Conservation (phyloP, 2,888 invertebrate species). For the Cynaeus angustus region DNA sequence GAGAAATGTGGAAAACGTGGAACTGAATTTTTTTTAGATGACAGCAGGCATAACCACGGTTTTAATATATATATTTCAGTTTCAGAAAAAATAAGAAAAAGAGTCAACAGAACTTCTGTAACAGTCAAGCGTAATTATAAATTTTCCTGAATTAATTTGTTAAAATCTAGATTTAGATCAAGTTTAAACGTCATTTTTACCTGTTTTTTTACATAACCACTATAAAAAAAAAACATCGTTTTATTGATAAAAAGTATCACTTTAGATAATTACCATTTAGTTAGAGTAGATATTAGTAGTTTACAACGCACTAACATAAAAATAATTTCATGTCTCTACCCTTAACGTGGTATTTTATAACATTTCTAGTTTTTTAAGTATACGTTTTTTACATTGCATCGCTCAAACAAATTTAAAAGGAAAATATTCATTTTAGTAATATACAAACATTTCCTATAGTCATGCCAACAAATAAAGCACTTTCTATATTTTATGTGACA, state of each 20-base stretch:
- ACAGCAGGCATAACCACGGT: conserved; percentile 13
- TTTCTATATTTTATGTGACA: background rate
- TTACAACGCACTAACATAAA: too few relatives aligned
- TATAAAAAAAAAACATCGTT: too few relatives aligned
- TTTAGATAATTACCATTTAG: too few relatives aligned
- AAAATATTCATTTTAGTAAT: conserved; percentile 1
- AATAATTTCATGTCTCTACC: too few relatives aligned
- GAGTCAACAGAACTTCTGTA: too few relatives aligned
- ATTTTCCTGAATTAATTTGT: too few relatives aligned
- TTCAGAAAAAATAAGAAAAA: conserved; percentile 2
- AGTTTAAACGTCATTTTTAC: too few relatives aligned
- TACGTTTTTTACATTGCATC: background rate
- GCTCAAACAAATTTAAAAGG: background rate
- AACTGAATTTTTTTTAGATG: conserved; percentile 19
- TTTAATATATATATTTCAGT: conserved; percentile 21
- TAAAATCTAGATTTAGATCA: too few relatives aligned
- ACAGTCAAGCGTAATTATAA: too few relatives aligned
- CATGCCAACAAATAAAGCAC: background rate
- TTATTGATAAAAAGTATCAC: too few relatives aligned
- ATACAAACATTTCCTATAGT: background rate
- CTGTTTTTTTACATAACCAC: too few relatives aligned
- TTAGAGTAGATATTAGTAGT: too few relatives aligned
- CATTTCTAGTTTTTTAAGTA: background rate
- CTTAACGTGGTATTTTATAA: conserved; percentile 10
- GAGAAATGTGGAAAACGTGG: background rate